Percentiles rank a stretch among this genome's conserved stretches.
phyloP scores from a whole-genome alignment of 2,113 vertebrate genomes.

The Tragelaphus strepsiceros region DNA sequence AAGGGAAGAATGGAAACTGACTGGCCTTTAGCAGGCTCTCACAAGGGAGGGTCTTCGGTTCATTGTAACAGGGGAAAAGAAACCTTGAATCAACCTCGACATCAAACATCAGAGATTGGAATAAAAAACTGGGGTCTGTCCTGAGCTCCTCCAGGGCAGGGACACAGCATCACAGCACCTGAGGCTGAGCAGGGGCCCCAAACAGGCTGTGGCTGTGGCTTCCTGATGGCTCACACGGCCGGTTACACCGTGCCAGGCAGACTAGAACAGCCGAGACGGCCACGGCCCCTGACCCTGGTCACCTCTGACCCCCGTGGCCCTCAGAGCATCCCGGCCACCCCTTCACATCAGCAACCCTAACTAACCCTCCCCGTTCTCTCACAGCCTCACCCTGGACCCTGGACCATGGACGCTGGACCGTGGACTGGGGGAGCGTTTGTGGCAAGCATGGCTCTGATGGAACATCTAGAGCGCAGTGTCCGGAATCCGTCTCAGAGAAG shows the following conservation, averaged over 20 bases:
- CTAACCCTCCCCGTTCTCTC: background rate
- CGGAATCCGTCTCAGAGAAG: background rate
- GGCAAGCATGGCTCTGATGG: background rate
- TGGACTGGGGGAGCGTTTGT: background rate
- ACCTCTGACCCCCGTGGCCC: fast-evolving
- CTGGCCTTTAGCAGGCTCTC: background rate
- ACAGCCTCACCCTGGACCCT: background rate
- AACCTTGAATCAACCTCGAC: background rate
- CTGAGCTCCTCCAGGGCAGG: background rate
- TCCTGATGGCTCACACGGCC: fast-evolving
- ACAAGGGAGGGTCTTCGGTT: fast-evolving
- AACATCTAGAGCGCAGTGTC: background rate
- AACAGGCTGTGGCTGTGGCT: too few species aligned
- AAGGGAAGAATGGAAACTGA: too few species aligned
- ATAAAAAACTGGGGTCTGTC: fast-evolving
- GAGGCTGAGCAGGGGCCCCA: background rate
- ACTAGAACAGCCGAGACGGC: background rate
- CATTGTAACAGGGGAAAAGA: background rate
- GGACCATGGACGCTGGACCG: background rate
- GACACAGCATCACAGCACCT: background rate
- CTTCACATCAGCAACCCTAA: background rate
- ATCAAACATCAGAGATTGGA: background rate
- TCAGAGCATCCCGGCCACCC: background rate
- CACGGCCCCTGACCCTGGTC: fast-evolving
- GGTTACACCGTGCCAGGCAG: background rate